Base-by-base conservation (phyloP, 2,113 vertebrate species). In the Vicugna pacos region DNA sequence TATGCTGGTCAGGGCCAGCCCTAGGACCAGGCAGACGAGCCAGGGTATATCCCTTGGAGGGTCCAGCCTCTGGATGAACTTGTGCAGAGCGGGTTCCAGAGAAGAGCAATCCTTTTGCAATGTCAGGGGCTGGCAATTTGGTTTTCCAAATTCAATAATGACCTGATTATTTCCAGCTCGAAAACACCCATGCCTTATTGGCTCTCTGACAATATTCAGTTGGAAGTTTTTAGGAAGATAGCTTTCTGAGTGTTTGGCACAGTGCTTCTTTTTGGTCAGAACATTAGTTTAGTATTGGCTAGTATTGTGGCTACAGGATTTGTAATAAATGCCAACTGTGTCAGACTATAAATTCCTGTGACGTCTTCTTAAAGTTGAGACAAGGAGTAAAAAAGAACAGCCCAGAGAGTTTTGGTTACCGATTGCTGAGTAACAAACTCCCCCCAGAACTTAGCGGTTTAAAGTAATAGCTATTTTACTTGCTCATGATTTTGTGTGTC, bases 191-290 rank as follows among this genome's bases (percentile, higher is more conserved):
- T 93, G 93, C 32, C 65, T 50, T 95, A 65, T 52, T 97, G 85
- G 82, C 93, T 97, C 35, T 52, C 82, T 95, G 91, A 93, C 64
- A 96, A 93, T 81, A 96, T 38, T 94, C 94, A 76, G 90, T 90
- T 93, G 95, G 81, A 96, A 79, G 60, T 97, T 97, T 93, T 91
- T 95, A 96, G 91, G 62, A 97, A 96, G 95, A 96, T 93, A 93
- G 88, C 50, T 97, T 92, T 91, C 70, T 79, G 75, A 92, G 81
- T 95, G 73, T 89, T 93, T 97, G 96, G 88, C 95, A 91, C 0
- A 3, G 54, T 85, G 83, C 14, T 70, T 94, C 89, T 86, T 96
- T 94, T 93, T 82, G 73, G 94, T 97, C 17, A 86, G 76, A 83
- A 92, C 77, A 70, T 95, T 86, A 73, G 56, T 95, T 97, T 96